phyloP scores from a whole-genome alignment of 2,888 invertebrate species.

The Drosophila crucigera region DNA sequence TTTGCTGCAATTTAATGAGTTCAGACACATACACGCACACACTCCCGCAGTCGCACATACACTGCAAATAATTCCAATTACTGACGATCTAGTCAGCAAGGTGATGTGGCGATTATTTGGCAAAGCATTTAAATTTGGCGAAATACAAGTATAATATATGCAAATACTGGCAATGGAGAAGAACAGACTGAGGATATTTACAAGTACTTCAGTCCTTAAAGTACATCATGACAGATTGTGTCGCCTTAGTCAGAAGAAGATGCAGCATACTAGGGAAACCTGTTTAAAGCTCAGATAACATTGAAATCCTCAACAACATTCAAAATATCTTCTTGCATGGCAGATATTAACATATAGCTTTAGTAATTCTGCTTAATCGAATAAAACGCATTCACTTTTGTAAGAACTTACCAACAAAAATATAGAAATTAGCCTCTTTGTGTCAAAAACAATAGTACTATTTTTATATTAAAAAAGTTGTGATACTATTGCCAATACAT shows the following conservation, averaged over 20 bases:
- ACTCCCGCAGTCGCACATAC: slow-evolving; percentile 9
- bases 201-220: neutral
- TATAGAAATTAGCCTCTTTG: neutral
- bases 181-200: neutral
- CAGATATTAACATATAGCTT: fast-evolving
- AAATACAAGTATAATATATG: neutral
- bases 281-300: neutral
- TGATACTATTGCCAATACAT: neutral
- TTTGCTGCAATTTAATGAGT: slow-evolving; percentile 71
- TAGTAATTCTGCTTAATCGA: neutral
- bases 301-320: neutral
- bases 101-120: neutral
- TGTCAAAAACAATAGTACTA: neutral
- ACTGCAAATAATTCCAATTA: slow-evolving; percentile 8
- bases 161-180: neutral
- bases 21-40: slow-evolving; percentile 18
- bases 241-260: neutral
- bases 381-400: neutral
- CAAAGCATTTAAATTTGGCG: neutral
- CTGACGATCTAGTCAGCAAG: no score
- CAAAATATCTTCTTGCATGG: neutral
- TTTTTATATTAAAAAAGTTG: neutral
- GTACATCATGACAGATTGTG: neutral
- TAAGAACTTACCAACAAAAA: neutral
- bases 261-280: neutral